Evolutionary conservation across 2,113 vertebrate species (phyloP).

Genomic region (Otis tarda): DNA sequence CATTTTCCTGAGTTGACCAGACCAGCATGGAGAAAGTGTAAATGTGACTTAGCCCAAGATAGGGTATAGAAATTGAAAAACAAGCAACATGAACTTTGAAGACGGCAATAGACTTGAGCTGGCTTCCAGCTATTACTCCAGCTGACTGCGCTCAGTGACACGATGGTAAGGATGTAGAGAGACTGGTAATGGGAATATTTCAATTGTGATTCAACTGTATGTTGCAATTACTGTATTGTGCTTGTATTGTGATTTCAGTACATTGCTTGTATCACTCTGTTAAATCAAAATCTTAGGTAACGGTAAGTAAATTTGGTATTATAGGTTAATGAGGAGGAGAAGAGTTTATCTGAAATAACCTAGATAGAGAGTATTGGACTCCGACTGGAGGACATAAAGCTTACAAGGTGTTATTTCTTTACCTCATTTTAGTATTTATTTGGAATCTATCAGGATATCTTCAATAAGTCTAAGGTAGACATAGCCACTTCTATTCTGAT

Average conservation of each 20-base stretch:
- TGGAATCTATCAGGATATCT: not conserved
- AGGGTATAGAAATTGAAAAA: not conserved
- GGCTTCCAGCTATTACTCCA: not conserved
- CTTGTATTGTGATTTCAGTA: not conserved
- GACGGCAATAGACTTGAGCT: not conserved
- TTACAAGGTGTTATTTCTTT: not conserved
- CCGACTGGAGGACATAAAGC: not conserved
- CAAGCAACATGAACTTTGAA: not conserved
- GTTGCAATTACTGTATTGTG: not conserved
- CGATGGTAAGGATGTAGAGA: not conserved
- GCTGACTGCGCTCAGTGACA: not conserved
- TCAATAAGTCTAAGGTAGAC: not conserved
- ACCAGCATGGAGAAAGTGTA: not conserved
- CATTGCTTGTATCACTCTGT: not conserved
- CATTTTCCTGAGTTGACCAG: not conserved
- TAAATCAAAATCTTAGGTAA: not conserved
- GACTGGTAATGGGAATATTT: not conserved
- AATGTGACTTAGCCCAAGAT: not conserved
- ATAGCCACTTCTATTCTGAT: not conserved
- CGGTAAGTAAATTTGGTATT: not conserved
- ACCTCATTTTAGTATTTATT: not conserved
- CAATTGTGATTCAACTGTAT: not conserved
- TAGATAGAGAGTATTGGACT: not conserved
- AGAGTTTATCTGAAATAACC: not conserved
- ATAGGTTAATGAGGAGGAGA: accelerated